Conservation (phyloP, 2,888 invertebrate genomes). For the Trisateles emortualis region DNA sequence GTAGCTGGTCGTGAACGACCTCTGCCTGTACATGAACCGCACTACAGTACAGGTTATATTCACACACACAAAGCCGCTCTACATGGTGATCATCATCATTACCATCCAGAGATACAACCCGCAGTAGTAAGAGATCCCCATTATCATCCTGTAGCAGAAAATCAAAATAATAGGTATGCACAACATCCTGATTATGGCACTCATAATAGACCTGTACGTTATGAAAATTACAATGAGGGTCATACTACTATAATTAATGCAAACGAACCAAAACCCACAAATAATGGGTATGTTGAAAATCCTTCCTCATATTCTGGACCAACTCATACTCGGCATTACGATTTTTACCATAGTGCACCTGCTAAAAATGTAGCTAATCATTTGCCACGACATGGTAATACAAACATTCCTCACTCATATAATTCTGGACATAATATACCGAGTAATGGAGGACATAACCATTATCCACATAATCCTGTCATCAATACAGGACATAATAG, state of each 20-base stretch:
- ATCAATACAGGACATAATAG: neutral
- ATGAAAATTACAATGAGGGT: constrained; percentile 9
- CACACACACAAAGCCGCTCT: neutral
- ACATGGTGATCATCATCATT: neutral
- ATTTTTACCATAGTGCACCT: constrained; percentile 1
- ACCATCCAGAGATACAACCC: neutral
- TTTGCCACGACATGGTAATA: neutral
- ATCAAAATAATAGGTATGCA: constrained; percentile 6
- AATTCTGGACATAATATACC: neutral
- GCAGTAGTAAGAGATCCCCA: neutral
- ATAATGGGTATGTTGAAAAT: constrained; percentile 1
- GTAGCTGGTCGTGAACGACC: constrained; percentile 2
- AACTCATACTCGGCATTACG: neutral
- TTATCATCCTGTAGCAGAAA: constrained; percentile 12
- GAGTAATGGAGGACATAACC: neutral
- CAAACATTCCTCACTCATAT: neutral
- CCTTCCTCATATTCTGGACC: neutral
- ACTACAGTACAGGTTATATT: constrained; percentile 7
- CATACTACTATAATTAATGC: neutral
- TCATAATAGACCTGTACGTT: neutral
- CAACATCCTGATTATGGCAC: neutral
- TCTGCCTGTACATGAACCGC: constrained; percentile 12
- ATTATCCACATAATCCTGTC: neutral
- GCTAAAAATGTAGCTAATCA: neutral
- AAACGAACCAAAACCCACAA: neutral